Evolutionary conservation across 1,140 invertebrate species (phyloP), one percentile per base, ranked within the genome.

Genomic region (Formica exsecta): DNA sequence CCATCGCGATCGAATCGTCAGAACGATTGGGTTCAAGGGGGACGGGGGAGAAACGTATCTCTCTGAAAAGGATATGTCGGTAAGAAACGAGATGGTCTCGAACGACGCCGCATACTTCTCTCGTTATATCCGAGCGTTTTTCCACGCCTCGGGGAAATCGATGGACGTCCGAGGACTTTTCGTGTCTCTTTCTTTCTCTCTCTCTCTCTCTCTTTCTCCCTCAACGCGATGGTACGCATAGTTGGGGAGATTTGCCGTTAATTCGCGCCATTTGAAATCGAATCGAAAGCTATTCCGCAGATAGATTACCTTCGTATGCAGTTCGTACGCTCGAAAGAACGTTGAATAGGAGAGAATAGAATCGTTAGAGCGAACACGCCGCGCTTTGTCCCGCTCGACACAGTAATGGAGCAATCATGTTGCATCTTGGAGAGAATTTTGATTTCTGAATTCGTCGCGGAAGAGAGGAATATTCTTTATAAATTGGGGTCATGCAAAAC

Each of bases 301-400:
- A 83, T 83, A 73, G 79, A 83, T 83, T 74, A 83, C 68, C 79
- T 83, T 83, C 79, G 79, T 83, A 83, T 83, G 79, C 68, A 83
- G 79, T 70, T 41, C 68, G 51, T 73, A 61, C 68, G 79, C 79
- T 83, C 41, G 79, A 64, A 61, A 74, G 79, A 74, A 73, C 71
- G 79, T 74, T 61, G 79, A 74, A 73, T 83, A 74, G 54, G 61
- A 59, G 68, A 70, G 68, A 83, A 74, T 83, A 62, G 79, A 73
- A 83, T 74, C 79, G 68, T 83, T 44, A 74, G 66, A 61, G 66
- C 79, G 66, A 73, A 73, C 68, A 29, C 48, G 51, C 25, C 51
- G 25, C 68, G 25, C 68, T 74, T 83, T 74, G 79, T 83, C 54
- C 66, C 25, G 25, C 48, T 19, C 66, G 79, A 32, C 25, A 41